Percentiles rank a stretch among this genome's conserved stretches.
phyloP scores from a whole-genome alignment of 2,888 invertebrate genomes.

The Tanytarsus gracilentus region DNA sequence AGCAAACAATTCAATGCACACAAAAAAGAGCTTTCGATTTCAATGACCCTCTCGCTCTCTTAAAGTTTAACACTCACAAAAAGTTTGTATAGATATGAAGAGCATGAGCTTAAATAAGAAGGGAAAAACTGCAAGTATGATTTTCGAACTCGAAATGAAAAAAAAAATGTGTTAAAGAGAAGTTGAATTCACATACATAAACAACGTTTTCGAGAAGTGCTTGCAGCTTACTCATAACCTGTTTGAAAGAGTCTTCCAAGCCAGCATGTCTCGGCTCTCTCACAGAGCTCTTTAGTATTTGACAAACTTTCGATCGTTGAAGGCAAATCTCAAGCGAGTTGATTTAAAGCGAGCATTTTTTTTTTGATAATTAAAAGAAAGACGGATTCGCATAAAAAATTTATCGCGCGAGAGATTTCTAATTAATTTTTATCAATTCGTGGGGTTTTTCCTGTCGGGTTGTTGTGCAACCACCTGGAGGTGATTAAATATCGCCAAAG shows the following conservation, averaged over 20 bases:
- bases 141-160: background rate
- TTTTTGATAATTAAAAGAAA: too few species aligned
- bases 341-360: background rate
- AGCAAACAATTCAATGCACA: background rate
- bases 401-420: too few species aligned
- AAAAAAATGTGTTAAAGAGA: conserved; percentile 6
- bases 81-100: background rate
- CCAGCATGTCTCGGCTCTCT: background rate
- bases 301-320: conserved; percentile 21
- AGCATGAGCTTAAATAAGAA: too few species aligned
- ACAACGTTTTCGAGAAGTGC: background rate
- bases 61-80: background rate
- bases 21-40: conserved; percentile 16
- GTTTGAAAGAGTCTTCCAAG: background rate
- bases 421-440: too few species aligned
- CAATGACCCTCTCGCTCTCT: conserved; percentile 19
- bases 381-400: too few species aligned
- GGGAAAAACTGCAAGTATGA: too few species aligned
- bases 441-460: too few species aligned
- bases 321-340: background rate
- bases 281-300: conserved; percentile 10
- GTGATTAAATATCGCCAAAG: too few species aligned
- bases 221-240: background rate
- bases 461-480: too few species aligned
- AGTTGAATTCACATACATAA: too few species aligned